Base-by-base conservation (phyloP, 2,113 vertebrate species). In the Corythoichthys intestinalis region DNA sequence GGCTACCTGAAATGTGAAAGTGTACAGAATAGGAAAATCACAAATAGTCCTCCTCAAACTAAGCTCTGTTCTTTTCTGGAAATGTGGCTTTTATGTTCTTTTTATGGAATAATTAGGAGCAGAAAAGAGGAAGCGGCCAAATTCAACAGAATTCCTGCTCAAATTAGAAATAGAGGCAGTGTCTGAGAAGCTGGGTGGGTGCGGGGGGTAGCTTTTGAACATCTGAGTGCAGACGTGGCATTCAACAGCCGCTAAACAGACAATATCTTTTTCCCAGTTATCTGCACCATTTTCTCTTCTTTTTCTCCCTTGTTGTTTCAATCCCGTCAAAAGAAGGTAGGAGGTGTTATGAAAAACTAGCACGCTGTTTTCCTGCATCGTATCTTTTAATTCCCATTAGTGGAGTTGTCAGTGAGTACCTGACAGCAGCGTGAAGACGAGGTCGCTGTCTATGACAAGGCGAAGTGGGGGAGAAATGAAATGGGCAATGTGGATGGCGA, bases 201-300 rank as follows among this genome's bases (percentile, higher is more conserved):
- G 69, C 38, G 60, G 60, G 72, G 75, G 67, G 65, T 39, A 67
- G 38, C 48, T 74, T 85, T 80, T 86, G 83, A 83, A 87, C 76
- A 83, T 84, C 80, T 28, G 53, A 56, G 53, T 56, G 79, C 53
- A 82, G 56, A 62, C 65, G 64, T 67, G 70, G 54, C 76, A 77
- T 67, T 81, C 77, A 66, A 64, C 73, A 64, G 53, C 54, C 52
- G 48, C 70, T 41, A 66, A 83, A 69, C 78, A 75, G 37, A 61
- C 2, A 15, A 65, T 68, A 41, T 39, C 20, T 35, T 39, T 66
- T 81, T 61, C 47, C 72, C 62, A 67, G 57, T 66, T 68, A 76
- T 71, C 67, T 66, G 70, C 6, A 1, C 15, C 68, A 69, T 48
- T 75, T 76, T 57, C 57, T 68, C 65, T 79, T 63, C 75, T 75